phyloP scores from a whole-genome alignment of 1,140 invertebrate genomes.

The Nasonia giraulti region DNA sequence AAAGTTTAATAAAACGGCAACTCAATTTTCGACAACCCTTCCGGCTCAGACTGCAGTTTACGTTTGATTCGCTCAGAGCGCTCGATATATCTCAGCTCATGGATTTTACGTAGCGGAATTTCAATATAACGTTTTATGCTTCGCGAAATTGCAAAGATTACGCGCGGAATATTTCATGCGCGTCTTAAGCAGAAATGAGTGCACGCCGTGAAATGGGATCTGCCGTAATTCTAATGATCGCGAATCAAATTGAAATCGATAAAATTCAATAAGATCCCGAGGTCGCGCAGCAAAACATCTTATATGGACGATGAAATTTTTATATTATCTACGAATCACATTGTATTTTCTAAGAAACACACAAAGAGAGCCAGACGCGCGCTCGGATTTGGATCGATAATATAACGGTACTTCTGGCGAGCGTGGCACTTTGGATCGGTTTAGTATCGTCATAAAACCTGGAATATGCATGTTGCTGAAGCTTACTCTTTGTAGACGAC shows the following conservation, averaged over 20 bases:
- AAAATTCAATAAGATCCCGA: not conserved
- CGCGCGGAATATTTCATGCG: no score
- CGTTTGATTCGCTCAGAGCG: not conserved
- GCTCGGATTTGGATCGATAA: slow-evolving; percentile 48
- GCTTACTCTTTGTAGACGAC: slow-evolving; percentile 38
- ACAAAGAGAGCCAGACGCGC: not conserved
- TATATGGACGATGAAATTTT: slow-evolving; percentile 32
- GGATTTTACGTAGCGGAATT: not conserved
- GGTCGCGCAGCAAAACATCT: not conserved
- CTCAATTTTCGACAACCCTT: no score
- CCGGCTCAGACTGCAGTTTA: not conserved
- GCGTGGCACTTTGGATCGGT: slow-evolving; percentile 58
- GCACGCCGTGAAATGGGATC: not conserved
- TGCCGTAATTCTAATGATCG: not conserved
- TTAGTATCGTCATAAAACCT: slow-evolving; percentile 61
- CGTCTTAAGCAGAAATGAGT: not conserved
- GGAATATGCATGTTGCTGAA: slow-evolving; percentile 52
- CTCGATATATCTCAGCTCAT: not conserved
- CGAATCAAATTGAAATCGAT: not conserved
- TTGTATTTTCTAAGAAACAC: slow-evolving; percentile 30
- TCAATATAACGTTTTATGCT: not conserved
- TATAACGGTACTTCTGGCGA: slow-evolving; percentile 56
- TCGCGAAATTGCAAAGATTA: not conserved
- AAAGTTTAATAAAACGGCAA: no score
- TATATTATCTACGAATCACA: slow-evolving; percentile 48